phyloP scores from a whole-genome alignment of 2,113 vertebrate genomes.

The Emydocephalus ijimae region DNA sequence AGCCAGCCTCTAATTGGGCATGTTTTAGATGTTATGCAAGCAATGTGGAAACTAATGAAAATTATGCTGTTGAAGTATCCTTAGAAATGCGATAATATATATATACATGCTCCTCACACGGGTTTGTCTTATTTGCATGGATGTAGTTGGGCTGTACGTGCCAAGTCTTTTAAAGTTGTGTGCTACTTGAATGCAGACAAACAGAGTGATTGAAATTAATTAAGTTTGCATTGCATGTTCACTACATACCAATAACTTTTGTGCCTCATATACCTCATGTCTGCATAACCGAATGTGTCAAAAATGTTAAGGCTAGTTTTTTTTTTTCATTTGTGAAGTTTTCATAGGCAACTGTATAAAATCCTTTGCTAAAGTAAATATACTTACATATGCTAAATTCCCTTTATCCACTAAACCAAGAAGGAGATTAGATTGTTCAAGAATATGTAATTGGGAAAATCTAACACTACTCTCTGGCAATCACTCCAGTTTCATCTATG shows the following conservation, averaged over 20 bases:
- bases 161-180: neutral
- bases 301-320: neutral
- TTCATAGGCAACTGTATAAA: neutral
- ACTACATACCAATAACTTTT: neutral
- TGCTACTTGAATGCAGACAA: neutral
- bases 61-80: neutral
- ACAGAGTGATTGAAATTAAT: neutral
- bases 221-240: neutral
- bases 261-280: neutral
- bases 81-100: neutral
- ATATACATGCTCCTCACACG: neutral
- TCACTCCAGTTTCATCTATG: neutral
- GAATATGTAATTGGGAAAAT: neutral
- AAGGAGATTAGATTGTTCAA: neutral
- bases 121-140: neutral
- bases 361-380: neutral
- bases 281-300: neutral
- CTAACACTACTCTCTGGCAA: neutral
- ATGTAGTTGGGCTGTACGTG: neutral
- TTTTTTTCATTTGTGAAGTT: neutral
- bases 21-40: neutral
- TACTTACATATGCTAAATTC: neutral
- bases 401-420: neutral
- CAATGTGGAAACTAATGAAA: neutral
- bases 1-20: neutral